phyloP scores from a whole-genome alignment of 2,113 vertebrate species.

The Notechis scutatus region DNA sequence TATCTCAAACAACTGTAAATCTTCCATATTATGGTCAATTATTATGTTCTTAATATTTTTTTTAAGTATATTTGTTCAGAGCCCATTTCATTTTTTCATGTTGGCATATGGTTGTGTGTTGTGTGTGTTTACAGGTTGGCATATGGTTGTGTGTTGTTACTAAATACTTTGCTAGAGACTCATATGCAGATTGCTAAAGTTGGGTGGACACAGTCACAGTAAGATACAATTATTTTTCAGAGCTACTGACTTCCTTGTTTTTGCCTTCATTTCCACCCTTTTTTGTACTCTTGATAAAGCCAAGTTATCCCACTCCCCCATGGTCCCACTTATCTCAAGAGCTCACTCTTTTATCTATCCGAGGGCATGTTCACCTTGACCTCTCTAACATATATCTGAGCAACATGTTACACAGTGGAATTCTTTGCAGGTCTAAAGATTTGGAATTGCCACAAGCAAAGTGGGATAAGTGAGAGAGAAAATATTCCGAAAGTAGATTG shows the following conservation, averaged over 20 bases:
- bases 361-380: background rate
- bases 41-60: background rate
- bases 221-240: background rate
- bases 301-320: background rate
- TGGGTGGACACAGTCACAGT: background rate
- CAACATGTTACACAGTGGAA: background rate
- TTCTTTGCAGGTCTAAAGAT: background rate
- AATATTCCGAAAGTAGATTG: background rate
- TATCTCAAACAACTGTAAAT: background rate
- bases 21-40: too few relatives aligned
- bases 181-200: background rate
- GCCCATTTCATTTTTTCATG: background rate
- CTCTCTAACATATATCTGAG: background rate
- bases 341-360: background rate
- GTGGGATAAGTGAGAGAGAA: background rate
- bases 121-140: background rate
- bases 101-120: background rate
- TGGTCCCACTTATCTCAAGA: background rate
- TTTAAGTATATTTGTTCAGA: background rate
- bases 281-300: background rate
- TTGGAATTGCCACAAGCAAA: background rate
- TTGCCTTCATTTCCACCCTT: background rate
- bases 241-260: background rate
- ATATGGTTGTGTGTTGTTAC: background rate
- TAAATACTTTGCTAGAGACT: background rate